Evolutionary conservation across 2,888 invertebrate species (phyloP), one percentile per base, ranked within the genome.

Genomic region (Portevinia maculata): DNA sequence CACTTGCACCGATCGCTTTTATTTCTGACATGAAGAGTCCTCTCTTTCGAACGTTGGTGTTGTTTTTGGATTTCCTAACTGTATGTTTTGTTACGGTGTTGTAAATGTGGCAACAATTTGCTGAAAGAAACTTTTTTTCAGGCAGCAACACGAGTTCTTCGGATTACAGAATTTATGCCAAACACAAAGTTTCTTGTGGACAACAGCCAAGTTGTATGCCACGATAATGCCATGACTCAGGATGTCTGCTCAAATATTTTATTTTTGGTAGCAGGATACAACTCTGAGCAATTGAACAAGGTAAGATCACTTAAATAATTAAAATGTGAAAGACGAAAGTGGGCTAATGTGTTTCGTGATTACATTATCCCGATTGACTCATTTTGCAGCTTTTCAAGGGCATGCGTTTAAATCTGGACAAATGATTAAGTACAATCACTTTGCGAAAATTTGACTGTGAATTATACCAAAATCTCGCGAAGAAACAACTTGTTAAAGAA

Each of bases 191-290:
- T 90, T 85, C 87, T 89, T 50, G 89, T 89, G 62, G 88, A 89
- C 85, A 90, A 89, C 86, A 90, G 89, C 65, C 89, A 90, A 85
- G 87, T 89, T 28, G 87, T 92, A 8, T 93, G 93, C 86, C 90
- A 90, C 60, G 91, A 92, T 86, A 90, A 91, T 76, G 90, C 91
- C 34, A 90, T 91, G 81, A 91, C 92, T 8, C 92, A 92, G 86
- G 88, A 90, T 48, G 87, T 94, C 17, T 95, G 94, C 87, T 90
- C 92, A 60, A 92, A 93, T 85, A 88, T 93, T 34, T 89, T 94
- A 34, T 94, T 94, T 87, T 87, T 94, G 57, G 90, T 94, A 1
- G 92, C 92, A 41, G 95, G 95, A 52, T 92, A 91, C 84, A 93
- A 93, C 89, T 90, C 91, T 4, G 89, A 91, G 46, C 92, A 93